Evolutionary conservation across 2,888 invertebrate genomes (phyloP).

Genomic region (Imbricaverruca yamaguchii): DNA sequence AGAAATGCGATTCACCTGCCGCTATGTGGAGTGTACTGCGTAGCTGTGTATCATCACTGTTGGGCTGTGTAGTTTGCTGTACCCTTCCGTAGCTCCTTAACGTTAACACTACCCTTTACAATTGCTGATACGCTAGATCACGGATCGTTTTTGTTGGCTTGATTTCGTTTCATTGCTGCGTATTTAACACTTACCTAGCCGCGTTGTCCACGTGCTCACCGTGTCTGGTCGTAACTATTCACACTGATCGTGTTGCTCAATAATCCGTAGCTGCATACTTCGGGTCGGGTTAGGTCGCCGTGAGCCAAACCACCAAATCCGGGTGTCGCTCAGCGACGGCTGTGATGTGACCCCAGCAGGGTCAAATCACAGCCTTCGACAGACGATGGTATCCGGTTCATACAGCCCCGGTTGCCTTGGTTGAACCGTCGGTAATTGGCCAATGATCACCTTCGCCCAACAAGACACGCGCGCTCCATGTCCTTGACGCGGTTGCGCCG

Average conservation of each 20-base stretch:
- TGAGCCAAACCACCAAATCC: too few relatives aligned
- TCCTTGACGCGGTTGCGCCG: too few relatives aligned
- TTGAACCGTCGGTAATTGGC: too few relatives aligned
- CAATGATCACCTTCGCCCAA: too few relatives aligned
- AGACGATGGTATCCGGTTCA: too few relatives aligned
- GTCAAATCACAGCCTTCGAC: too few relatives aligned
- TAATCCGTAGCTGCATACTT: neutral
- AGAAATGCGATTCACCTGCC: too few relatives aligned
- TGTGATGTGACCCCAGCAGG: too few relatives aligned
- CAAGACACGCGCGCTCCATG: too few relatives aligned
- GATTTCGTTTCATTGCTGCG: neutral
- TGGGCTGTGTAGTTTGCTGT: conserved; percentile 14
- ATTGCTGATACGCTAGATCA: neutral
- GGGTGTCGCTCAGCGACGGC: too few relatives aligned
- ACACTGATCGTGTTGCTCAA: neutral
- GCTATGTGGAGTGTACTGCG: too few relatives aligned
- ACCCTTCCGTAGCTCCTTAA: neutral
- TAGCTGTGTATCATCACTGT: neutral
- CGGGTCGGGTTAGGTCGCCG: neutral
- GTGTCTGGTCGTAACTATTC: neutral
- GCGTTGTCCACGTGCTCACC: neutral
- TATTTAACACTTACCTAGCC: neutral
- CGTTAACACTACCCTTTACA: neutral
- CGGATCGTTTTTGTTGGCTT: neutral
- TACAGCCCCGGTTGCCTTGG: too few relatives aligned